Evolutionary conservation across 1,140 invertebrate genomes (phyloP).

Genomic region (Pseudomyrmex flavicornis): DNA sequence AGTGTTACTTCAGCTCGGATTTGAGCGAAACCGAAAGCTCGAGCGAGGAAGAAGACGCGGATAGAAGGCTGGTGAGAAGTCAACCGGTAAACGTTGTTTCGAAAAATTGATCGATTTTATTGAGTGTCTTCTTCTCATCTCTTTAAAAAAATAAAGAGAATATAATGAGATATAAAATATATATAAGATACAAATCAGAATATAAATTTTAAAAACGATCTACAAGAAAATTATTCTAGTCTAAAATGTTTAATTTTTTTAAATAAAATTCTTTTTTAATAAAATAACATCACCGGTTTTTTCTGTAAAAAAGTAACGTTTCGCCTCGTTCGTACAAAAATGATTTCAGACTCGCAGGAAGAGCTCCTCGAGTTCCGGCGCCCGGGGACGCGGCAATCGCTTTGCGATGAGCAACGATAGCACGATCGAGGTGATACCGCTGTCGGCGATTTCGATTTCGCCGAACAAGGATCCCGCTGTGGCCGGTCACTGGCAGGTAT

Average conservation of each 20-base stretch:
- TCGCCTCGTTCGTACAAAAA: neutral
- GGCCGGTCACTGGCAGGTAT: conserved; percentile 74
- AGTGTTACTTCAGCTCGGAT: conserved; percentile 91
- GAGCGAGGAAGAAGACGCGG: conserved; percentile 73
- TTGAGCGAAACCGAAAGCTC: conserved; percentile 84
- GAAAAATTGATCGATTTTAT: neutral
- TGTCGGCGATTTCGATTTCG: conserved; percentile 80
- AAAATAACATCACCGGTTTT: no score
- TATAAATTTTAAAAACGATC: no score
- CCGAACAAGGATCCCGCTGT: conserved; percentile 65
- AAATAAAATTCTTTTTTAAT: no score
- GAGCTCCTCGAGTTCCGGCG: conserved; percentile 59
- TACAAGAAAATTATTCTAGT: no score
- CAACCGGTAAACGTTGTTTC: conserved; percentile 60
- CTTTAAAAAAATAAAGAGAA: no score
- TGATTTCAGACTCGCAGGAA: conserved; percentile 67
- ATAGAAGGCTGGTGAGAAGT: conserved; percentile 29
- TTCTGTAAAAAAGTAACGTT: neutral
- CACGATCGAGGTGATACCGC: conserved; percentile 84
- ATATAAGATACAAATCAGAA: no score
- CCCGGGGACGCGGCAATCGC: conserved; percentile 65
- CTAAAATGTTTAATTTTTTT: no score
- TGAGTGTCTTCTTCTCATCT: no score
- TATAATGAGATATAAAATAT: no score
- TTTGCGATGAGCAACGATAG: conserved; percentile 71